Evolutionary conservation across 2,888 invertebrate species (phyloP).

Genomic region (Ptychoptera albimana): DNA sequence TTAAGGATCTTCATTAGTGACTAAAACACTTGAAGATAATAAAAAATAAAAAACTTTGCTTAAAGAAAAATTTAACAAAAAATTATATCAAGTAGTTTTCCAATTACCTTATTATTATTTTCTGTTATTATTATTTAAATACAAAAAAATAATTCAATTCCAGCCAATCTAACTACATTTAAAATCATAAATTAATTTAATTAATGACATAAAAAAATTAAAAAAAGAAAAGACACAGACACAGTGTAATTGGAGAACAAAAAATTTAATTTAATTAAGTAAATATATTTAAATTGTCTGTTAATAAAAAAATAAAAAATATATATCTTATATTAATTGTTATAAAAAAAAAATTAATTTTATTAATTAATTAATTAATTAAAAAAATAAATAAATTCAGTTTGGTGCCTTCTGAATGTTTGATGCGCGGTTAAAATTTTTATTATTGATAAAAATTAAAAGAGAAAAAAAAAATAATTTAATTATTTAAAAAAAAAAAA

Average conservation of each 20-base stretch:
- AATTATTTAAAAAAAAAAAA: too few relatives aligned
- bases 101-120: too few relatives aligned
- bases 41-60: conserved; percentile 6
- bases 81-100: too few relatives aligned
- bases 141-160: background rate
- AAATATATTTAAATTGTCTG: conserved; percentile 2
- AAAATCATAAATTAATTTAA: conserved; percentile 2
- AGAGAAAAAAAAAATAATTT: too few relatives aligned
- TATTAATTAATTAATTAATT: conserved; percentile 1
- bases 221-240: background rate
- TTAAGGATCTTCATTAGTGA: too few relatives aligned
- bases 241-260: background rate
- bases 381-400: conserved; percentile 7
- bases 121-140: too few relatives aligned
- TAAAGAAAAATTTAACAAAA: conserved; percentile 6
- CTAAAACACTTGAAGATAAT: too few relatives aligned
- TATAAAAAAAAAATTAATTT: background rate
- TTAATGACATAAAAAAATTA: background rate
- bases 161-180: background rate
- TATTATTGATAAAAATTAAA: too few relatives aligned
- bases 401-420: conserved; percentile 10
- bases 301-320: background rate
- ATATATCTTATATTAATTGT: conserved; percentile 1
- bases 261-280: background rate
- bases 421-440: background rate